Base-by-base conservation (phyloP, 2,113 vertebrate species). In the Dasypus novemcinctus region DNA sequence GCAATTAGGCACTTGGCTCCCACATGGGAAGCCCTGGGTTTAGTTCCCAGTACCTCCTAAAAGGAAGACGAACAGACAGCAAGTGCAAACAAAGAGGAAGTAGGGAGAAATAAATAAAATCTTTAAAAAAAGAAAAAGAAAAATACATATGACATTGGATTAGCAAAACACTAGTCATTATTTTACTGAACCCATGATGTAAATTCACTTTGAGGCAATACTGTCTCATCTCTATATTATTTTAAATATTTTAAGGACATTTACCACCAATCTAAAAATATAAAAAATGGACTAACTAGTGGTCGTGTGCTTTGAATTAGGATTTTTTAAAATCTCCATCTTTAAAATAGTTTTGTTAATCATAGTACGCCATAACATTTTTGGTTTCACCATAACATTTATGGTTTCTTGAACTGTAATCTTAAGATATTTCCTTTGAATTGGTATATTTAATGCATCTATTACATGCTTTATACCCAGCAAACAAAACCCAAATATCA, bases 301-400 rank as follows among this genome's bases (percentile, higher is more conserved):
- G 36, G 21, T 96, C 90, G 41, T 76, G 59, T 92, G 59, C 59
- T 74, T 27, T 91, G 61, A 93, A 92, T 41, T 61, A 36, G 43
- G 52, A 27, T 31, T 90, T 80, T 82, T 11, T 54, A 64, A 86
- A 25, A 38, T 64, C 31, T n/a, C 1, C 31, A n/a, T 95, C 36
- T 46, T 41, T 63, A 13, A 33, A 66, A 43, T 6, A 43, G 25
- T 84, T 25, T 10, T 5, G 6, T 63, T 68, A 33, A 63, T 78
- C 31, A 23, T 29, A 61, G 25, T 25, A 3, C 36, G 7, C 54
- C 14, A 4, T 96, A 75, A 75, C 23, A 23, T 68, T 59, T 63
- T 5, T 81, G 69, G 66, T 90, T 71, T 69, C 31, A n/a, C 54
- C 14, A 4, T 96, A 75, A 75, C 23, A 23, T 68, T 59, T 63